Evolutionary conservation across 2,797 vertebrate genomes (phyloP), one percentile per base, ranked within the genome.

Genomic region (Bradypodion pumilum): DNA sequence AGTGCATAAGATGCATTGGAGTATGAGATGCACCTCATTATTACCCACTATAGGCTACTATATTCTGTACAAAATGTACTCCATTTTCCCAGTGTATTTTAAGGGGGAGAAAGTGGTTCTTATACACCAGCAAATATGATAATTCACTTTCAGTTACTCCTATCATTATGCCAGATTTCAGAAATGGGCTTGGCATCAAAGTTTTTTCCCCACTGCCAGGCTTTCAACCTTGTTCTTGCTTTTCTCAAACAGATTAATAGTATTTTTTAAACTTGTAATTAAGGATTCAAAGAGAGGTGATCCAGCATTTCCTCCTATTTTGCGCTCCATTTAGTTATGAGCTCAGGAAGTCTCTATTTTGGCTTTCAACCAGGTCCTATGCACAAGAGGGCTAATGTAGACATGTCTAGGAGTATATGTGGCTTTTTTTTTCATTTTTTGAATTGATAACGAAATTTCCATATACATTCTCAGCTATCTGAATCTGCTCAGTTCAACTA

Each of bases 101-200:
- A n/a, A n/a, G n/a, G n/a, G n/a, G n/a, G n/a, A n/a, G n/a, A n/a
- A n/a, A n/a, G n/a, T n/a, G n/a, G n/a, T n/a, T n/a, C n/a, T n/a
- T n/a, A n/a, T n/a, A n/a, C n/a, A n/a, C n/a, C n/a, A n/a, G n/a
- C n/a, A n/a, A n/a, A n/a, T n/a, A n/a, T n/a, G n/a, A n/a, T n/a
- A 74, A 80, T 73, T 23, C 62, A 5, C 16, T 82, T 82, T 69
- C 70, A 81, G 80, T 83, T 74, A 81, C 80, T 74, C 60, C 63
- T 62, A 16, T 60, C 81, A 69, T 66, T 56, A 69, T 46, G 49
- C 68, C 75, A 66, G 37, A 74, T 82, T 79, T 59, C 37, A 86
- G 63, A 25, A 80, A 74, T 80, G 63, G 65, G 37, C 12, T 7
- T 68, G 52, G 52, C 81, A 63, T 76, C 80, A 86, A 82, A 40